Conservation (phyloP, 2,113 vertebrate species). For the Cheilinus undulatus region DNA sequence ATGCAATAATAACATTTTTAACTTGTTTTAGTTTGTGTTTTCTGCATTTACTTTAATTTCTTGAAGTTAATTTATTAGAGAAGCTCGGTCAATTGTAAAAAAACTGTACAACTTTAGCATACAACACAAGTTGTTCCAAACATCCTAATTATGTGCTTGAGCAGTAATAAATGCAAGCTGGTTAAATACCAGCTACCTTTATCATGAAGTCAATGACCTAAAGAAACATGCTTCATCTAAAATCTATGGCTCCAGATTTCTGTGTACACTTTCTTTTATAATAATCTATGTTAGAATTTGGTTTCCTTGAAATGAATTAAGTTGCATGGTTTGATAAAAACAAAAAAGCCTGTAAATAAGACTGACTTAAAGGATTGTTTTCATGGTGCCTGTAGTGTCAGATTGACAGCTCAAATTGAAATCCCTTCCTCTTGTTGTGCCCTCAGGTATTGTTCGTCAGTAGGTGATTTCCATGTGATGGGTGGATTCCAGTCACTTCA, state of each 20-base stretch:
- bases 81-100: too few relatives aligned
- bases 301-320: background rate
- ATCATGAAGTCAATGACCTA: background rate
- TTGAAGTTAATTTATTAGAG: background rate
- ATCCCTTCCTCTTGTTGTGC: background rate
- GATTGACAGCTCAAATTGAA: too few relatives aligned
- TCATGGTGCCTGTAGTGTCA: too few relatives aligned
- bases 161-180: background rate
- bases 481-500: constrained; percentile 92
- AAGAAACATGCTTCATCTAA: background rate
- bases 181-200: background rate
- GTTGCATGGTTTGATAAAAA: too few relatives aligned
- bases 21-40: background rate
- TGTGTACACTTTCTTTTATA: background rate
- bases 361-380: too few relatives aligned
- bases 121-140: background rate
- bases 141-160: background rate
- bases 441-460: constrained; percentile 88
- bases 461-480: constrained; percentile 95
- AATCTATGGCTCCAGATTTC: background rate
- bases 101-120: background rate
- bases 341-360: too few relatives aligned
- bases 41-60: background rate
- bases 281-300: too few relatives aligned
- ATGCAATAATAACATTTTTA: background rate